Conservation (phyloP, 2,113 vertebrate genomes). For the Silurus asotus region DNA sequence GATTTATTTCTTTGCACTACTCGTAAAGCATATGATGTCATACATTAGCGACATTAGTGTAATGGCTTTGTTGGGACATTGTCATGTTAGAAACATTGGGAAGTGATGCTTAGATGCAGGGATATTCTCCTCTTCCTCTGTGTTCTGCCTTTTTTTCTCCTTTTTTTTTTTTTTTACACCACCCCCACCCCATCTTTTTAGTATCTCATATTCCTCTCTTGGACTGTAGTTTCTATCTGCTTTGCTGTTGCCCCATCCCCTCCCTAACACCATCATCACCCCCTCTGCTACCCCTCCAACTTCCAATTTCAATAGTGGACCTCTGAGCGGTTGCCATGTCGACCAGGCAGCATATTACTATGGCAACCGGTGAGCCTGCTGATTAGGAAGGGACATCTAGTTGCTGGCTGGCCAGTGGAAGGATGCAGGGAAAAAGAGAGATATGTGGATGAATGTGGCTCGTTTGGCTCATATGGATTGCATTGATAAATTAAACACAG, state of each 20-base stretch:
- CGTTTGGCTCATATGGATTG: neutral
- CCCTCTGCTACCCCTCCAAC: conserved; percentile 67
- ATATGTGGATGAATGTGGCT: conserved; percentile 42
- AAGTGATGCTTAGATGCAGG: conserved; percentile 54
- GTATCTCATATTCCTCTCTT: conserved; percentile 59
- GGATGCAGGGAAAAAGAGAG: conserved; percentile 60
- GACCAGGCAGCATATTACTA: conserved; percentile 96
- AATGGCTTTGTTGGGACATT: conserved; percentile 67
- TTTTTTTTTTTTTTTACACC: conserved; percentile 57
- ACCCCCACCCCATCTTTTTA: conserved; percentile 40
- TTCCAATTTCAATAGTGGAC: conserved; percentile 93
- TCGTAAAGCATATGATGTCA: conserved; percentile 68
- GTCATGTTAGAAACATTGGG: conserved; percentile 59
- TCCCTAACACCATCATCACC: conserved; percentile 69
- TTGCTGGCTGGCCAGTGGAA: conserved; percentile 72
- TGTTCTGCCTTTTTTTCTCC: conserved; percentile 32
- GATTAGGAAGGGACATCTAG: conserved; percentile 82
- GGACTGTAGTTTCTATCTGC: conserved; percentile 62
- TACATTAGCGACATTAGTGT: conserved; percentile 66
- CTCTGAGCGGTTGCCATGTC: conserved; percentile 99
- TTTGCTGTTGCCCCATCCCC: conserved; percentile 65
- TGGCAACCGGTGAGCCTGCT: conserved; percentile 94
- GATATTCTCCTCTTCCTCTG: conserved; percentile 47
- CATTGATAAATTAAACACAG: conserved; percentile 37
- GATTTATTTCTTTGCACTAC: conserved; percentile 57